phyloP scores from a whole-genome alignment of 2,797 vertebrate species.

The Sebastes cheni region DNA sequence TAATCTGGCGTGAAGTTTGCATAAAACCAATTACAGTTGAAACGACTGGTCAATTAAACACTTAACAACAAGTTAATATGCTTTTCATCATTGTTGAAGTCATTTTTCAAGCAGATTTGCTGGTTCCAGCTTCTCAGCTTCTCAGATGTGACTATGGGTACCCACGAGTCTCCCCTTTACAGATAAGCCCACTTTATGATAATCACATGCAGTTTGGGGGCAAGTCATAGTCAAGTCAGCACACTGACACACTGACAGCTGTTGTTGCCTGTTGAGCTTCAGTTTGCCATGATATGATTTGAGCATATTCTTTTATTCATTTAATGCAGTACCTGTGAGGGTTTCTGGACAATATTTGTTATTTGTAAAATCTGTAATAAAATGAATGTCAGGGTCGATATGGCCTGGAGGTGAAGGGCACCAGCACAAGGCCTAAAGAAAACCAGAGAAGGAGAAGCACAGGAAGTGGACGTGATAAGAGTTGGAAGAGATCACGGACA shows the following conservation, averaged over 20 bases:
- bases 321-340: no score
- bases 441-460: slow-evolving; percentile 7
- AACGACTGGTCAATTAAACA: neutral
- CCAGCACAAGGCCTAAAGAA: neutral
- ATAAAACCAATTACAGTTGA: neutral
- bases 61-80: neutral
- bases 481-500: slow-evolving; percentile 9
- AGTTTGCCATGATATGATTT: no score
- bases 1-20: neutral
- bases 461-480: slow-evolving; percentile 39
- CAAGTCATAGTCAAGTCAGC: no score
- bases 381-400: neutral
- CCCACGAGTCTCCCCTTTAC: no score
- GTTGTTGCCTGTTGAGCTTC: no score
- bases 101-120: neutral
- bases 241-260: no score
- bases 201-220: no score
- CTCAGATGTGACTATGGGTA: neutral
- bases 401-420: neutral
- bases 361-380: neutral
- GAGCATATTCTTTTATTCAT: no score
- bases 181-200: no score
- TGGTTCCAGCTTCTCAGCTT: neutral
- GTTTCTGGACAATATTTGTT: no score
- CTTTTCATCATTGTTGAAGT: no score